Conservation (phyloP, 2,888 invertebrate species). For the Calameuta pallipes region DNA sequence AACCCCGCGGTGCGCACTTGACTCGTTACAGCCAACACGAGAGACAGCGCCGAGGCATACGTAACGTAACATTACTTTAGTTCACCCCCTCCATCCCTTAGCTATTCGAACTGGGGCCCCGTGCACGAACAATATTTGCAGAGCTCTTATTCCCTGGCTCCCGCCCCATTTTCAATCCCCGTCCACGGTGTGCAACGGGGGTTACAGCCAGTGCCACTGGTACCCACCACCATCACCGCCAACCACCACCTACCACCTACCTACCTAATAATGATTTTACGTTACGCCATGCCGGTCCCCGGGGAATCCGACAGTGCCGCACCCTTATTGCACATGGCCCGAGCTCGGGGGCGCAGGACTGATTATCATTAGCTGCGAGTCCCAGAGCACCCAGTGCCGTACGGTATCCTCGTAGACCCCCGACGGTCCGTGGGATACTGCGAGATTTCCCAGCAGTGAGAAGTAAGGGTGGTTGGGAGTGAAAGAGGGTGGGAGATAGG, state of each 20-base stretch:
- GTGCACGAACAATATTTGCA: conserved; percentile 64
- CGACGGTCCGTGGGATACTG: conserved; percentile 25
- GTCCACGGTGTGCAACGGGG: conserved; percentile 33
- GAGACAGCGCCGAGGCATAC: conserved; percentile 36
- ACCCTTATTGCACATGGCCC: conserved; percentile 66
- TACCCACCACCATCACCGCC: conserved; percentile 43
- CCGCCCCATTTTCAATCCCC: conserved; percentile 38
- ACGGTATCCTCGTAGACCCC: conserved; percentile 26
- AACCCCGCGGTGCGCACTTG: conserved; percentile 47
- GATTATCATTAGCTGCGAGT: conserved; percentile 61
- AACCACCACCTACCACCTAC: conserved; percentile 43
- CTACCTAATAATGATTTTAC: conserved; percentile 67
- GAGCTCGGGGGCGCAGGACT: conserved; percentile 38
- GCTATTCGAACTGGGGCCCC: conserved; percentile 40
- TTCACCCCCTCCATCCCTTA: conserved; percentile 19
- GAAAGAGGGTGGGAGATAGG: conserved; percentile 1
- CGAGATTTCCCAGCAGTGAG: conserved; percentile 22
- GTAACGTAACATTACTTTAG: conserved; percentile 35
- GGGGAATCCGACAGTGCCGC: conserved; percentile 64
- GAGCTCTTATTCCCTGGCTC: conserved; percentile 59
- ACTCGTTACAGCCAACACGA: conserved; percentile 40
- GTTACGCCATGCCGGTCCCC: conserved; percentile 64
- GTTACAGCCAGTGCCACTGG: conserved; percentile 28
- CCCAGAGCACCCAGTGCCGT: conserved; percentile 46
- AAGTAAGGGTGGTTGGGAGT: background rate